Conservation (phyloP, 2,888 invertebrate genomes). For the Choreutis nemorana region DNA sequence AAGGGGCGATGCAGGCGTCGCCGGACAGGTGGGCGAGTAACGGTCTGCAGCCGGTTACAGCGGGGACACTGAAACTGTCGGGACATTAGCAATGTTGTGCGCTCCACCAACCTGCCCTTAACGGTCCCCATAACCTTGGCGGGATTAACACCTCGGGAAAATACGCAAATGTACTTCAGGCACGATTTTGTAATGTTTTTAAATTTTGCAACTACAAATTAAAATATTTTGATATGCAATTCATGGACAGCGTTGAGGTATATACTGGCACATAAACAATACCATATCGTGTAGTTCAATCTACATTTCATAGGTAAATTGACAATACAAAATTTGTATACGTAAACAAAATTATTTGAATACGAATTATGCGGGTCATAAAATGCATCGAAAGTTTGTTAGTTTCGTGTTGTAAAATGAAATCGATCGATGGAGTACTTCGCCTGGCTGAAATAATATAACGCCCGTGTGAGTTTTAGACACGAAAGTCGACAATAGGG, state of each 20-base stretch:
- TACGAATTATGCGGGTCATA: too few species aligned
- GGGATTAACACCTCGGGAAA: too few species aligned
- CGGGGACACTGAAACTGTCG: conserved; percentile 19
- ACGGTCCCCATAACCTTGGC: too few species aligned
- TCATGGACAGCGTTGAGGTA: too few species aligned
- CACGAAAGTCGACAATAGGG: conserved; percentile 48
- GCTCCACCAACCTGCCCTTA: conserved; percentile 19
- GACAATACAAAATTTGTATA: not conserved
- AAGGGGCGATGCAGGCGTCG: too few species aligned
- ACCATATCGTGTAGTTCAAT: too few species aligned
- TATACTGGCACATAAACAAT: too few species aligned
- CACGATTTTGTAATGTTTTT: too few species aligned
- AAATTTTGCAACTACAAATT: too few species aligned
- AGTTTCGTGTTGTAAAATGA: conserved; percentile 11
- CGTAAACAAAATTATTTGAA: conserved; percentile 1
- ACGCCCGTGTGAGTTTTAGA: conserved; percentile 44
- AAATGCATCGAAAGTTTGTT: not conserved
- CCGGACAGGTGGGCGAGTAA: conserved; percentile 57
- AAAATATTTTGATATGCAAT: too few species aligned
- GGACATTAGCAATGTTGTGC: conserved; percentile 25
- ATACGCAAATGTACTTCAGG: too few species aligned
- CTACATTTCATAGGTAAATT: conserved; percentile 1
- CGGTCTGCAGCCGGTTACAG: conserved; percentile 26
- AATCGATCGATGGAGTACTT: conserved; percentile 34
- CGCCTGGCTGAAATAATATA: conserved; percentile 50